Evolutionary conservation across 1,140 invertebrate species (phyloP).

Genomic region (Drosophila nigromelanica): DNA sequence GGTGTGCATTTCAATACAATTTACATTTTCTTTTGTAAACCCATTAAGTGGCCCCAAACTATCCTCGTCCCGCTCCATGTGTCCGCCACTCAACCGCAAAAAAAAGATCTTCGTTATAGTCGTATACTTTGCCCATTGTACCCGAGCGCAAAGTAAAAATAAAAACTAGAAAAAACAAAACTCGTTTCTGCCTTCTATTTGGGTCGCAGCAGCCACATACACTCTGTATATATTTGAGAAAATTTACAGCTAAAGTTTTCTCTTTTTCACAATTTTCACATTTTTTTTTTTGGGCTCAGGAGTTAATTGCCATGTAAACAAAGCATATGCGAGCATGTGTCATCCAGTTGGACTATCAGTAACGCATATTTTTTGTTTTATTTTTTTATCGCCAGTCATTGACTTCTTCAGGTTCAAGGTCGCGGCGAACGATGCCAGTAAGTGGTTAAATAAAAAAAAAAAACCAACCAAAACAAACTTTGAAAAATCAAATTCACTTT

Average conservation of each 20-base stretch:
- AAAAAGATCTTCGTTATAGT: conserved; percentile 39
- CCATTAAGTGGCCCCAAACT: conserved; percentile 39
- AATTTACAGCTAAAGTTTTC: conserved; percentile 35
- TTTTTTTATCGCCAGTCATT: conserved; percentile 54
- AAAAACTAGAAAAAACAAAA: conserved; percentile 58
- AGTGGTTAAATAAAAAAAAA: conserved; percentile 19
- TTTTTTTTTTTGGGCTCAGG: neutral
- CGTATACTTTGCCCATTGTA: conserved; percentile 62
- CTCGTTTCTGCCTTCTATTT: conserved; percentile 61
- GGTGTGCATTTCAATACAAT: conserved; percentile 75
- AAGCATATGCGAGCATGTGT: conserved; percentile 28
- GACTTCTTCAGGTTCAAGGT: conserved; percentile 79
- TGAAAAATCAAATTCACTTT: conserved; percentile 65
- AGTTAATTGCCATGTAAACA: conserved; percentile 19
- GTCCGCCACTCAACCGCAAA: conserved; percentile 36
- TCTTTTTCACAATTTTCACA: conserved; percentile 21
- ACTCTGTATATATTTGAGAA: conserved; percentile 27
- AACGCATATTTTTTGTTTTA: conserved; percentile 25
- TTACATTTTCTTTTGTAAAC: conserved; percentile 64
- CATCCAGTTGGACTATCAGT: conserved; percentile 24
- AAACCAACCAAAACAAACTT: conserved; percentile 52
- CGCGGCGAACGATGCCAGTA: conserved; percentile 40
- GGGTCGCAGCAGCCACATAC: conserved; percentile 48
- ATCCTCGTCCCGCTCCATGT: neutral
- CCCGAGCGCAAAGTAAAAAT: conserved; percentile 31